A percentile compares a stretch with the other conserved stretches of the same genome.
phyloP scores from a whole-genome alignment of 2,113 vertebrate genomes.

The Hiodon tergisus region DNA sequence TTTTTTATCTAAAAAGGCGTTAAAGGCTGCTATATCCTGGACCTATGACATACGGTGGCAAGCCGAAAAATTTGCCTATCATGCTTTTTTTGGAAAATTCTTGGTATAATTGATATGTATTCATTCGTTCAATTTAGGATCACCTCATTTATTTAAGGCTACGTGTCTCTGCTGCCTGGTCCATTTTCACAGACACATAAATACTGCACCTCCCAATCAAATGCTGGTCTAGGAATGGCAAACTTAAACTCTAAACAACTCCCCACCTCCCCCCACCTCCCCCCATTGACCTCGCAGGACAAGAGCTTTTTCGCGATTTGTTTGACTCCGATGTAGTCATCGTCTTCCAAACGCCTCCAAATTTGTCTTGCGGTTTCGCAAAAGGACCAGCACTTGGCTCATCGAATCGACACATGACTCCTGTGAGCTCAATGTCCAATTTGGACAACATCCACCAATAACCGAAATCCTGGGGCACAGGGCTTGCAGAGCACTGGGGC shows the following conservation, averaged over 20 bases:
- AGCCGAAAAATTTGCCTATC: too few species aligned
- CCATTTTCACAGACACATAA: too few species aligned
- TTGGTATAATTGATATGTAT: too few species aligned
- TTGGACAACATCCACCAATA: background rate
- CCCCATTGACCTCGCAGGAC: background rate
- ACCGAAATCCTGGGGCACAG: background rate
- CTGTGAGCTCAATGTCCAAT: background rate
- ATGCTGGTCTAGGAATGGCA: background rate
- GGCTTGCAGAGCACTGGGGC: background rate
- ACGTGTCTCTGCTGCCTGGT: too few species aligned
- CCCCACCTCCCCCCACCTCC: background rate
- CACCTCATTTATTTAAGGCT: too few species aligned
- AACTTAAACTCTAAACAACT: background rate
- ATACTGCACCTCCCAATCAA: too few species aligned
- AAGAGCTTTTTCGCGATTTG: background rate
- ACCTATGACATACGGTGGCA: too few species aligned
- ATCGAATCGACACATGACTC: background rate
- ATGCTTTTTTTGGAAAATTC: too few species aligned
- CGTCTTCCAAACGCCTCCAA: background rate
- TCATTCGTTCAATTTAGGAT: too few species aligned
- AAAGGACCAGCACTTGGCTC: background rate
- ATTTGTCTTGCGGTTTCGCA: background rate
- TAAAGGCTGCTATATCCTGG: too few species aligned
- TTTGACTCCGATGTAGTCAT: background rate
- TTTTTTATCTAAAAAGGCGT: too few species aligned